Evolutionary conservation across 2,888 invertebrate genomes (phyloP).

Genomic region (Machimus rusticus): DNA sequence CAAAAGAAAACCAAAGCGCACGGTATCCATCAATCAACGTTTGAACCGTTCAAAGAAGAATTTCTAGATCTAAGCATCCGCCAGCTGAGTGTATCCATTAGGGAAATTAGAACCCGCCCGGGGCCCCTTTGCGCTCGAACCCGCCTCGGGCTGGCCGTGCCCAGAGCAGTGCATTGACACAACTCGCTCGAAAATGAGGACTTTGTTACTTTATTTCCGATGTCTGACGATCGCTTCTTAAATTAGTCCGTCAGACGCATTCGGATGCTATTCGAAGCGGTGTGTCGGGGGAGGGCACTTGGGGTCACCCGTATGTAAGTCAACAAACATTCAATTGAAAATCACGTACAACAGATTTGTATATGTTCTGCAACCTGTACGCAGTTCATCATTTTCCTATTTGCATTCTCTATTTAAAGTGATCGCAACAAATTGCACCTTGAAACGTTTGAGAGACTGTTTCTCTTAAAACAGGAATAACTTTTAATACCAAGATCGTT

Average conservation of each 20-base stretch:
- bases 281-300: not conserved
- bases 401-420: not conserved
- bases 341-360: not conserved
- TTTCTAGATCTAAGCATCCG: constrained; percentile 7
- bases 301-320: not conserved
- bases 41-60: constrained; percentile 13
- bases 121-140: not conserved
- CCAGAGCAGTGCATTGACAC: constrained; percentile 8
- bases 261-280: not conserved
- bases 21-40: constrained; percentile 14
- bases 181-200: not conserved
- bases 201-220: constrained; percentile 7
- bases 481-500: too few relatives aligned
- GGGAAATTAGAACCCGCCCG: not conserved
- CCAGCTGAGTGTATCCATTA: constrained; percentile 4
- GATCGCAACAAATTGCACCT: not conserved
- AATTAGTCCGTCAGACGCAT: not conserved
- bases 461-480: not conserved
- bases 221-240: constrained; percentile 3
- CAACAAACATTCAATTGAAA: not conserved
- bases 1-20: not conserved
- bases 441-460: not conserved
- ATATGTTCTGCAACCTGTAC: not conserved
- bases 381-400: not conserved
- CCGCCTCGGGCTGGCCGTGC: not conserved